Base-by-base conservation (phyloP, 2,797 vertebrate species). In the Gymnopithys bicolor region DNA sequence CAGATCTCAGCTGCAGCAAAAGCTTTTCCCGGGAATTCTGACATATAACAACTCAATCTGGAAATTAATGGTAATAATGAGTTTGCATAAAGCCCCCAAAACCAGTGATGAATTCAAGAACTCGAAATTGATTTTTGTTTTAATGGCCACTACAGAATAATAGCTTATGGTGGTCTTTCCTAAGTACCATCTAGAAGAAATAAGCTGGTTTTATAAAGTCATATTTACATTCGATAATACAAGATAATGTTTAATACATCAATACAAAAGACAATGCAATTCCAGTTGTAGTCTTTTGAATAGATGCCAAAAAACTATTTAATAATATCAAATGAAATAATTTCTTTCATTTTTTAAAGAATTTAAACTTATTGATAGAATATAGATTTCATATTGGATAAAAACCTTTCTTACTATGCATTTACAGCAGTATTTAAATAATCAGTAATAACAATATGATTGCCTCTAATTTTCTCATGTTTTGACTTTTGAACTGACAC, bases 121-220 rank as follows among this genome's bases (percentile, higher is more conserved):
- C 56, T 23, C 11, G 49, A 63, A 94, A 43, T 30, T 23, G 62
- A 12, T 19, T 21, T n/a, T 67, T 56, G 37, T 22, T 30, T 75
- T 92, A 60, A 89, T 85, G 37, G n/a, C 59, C 16, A 25, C 7
- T 77, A 21, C 17, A 69, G 89, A 92, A 89, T 86, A 88, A 91
- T 62, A 84, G 18, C 7, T 75, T 64, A n/a, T 14, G 30, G 35
- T 80, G 64, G 15, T 77, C 46, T 77, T 87, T 87, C 17, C 45
- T 62, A 81, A 46, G 52, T 77, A 78, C 24, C 37, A 58, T 56
- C n/a, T 48, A 84, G 16, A 87, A 88, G 58, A 70, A 91, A 60
- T 30, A 56, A 59, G n/a, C 69, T 83, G 56, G 49, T 82, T 97
- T 94, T 89, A 67, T 32, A 89, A 92, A 59, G n/a, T 66, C 10